Evolutionary conservation across 2,113 vertebrate genomes (phyloP).

Genomic region (Indri indri): DNA sequence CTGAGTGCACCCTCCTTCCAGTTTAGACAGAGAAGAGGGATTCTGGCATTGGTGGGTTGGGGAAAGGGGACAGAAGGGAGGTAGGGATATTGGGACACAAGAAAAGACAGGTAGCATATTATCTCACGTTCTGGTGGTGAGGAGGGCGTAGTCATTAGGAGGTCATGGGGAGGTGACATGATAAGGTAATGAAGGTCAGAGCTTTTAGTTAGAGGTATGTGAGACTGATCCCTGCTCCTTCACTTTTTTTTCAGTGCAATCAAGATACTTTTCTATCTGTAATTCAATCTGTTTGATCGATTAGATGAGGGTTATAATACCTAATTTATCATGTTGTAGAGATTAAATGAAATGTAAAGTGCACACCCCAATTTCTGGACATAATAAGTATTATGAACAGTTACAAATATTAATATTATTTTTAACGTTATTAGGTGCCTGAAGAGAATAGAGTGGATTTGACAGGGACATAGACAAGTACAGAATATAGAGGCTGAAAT

Average conservation of each 20-base stretch:
- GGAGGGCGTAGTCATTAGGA: neutral
- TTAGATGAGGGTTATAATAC: neutral
- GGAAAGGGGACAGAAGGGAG: neutral
- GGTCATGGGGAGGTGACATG: neutral
- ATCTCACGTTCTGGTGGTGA: neutral
- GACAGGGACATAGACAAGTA: neutral
- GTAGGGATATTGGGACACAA: neutral
- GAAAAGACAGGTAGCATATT: neutral
- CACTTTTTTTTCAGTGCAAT: neutral
- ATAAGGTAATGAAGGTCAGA: neutral
- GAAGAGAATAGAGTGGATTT: neutral
- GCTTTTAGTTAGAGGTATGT: neutral
- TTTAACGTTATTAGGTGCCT: neutral
- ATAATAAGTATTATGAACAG: neutral
- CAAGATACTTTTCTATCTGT: neutral
- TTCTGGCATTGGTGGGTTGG: neutral
- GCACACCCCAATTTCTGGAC: neutral
- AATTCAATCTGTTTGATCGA: neutral
- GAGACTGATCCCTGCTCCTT: neutral
- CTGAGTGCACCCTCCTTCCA: neutral
- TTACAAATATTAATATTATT: neutral
- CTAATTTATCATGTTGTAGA: neutral
- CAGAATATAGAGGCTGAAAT: neutral
- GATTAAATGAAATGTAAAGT: neutral
- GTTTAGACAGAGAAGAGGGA: neutral